Base-by-base conservation (phyloP, 2,113 vertebrate genomes). In the Pseudopipra pipra region DNA sequence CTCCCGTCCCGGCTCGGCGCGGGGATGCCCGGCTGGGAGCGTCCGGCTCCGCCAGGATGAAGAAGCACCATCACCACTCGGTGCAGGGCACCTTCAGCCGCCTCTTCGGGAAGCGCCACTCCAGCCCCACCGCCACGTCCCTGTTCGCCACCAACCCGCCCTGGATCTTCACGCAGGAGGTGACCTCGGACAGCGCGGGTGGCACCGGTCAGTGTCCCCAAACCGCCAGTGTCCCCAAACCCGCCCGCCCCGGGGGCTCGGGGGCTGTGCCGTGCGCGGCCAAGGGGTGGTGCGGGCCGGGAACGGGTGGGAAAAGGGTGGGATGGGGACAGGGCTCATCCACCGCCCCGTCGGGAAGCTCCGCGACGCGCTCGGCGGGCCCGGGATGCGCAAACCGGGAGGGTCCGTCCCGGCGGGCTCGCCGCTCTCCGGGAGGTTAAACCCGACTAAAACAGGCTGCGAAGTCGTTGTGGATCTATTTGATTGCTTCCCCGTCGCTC, bases 71-170 rank as follows among this genome's bases (percentile, higher is more conserved):
- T 39, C 97, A 59, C 22, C 96, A 96, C 90, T 98, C 98, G 39
- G 96, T 98, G 87, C 98, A 98, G 88, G 98, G 98, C 75, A 98
- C 98, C 61, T 97, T 98, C 93, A 98, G 98, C 95, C 98, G 98
- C 83, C 97, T 98, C 91, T 98, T 98, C 84, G 98, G 98, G 56
- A 98, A 97, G 93, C 98, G 97, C 84, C 98, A 98, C 8, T 52
- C 78, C 74, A 70, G 83, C 91, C 95, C 70, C 83, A 54, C 87
- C 47, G 43, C 86, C 89, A 16, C 97, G 3, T 98, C 98, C 12
- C 97, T 98, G 66, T 98, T 98, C 66, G 98, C 96, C 55, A 85
- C 98, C 86, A 98, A 98, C 86, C 98, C 98, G 5, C 97, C 98
- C 30, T 98, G 98, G 98, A 97, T 98, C 84, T 96, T 98, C 96